Evolutionary conservation across 2,888 invertebrate genomes (phyloP), one percentile per base, ranked within the genome.

Genomic region (Rhodophaea formosa): DNA sequence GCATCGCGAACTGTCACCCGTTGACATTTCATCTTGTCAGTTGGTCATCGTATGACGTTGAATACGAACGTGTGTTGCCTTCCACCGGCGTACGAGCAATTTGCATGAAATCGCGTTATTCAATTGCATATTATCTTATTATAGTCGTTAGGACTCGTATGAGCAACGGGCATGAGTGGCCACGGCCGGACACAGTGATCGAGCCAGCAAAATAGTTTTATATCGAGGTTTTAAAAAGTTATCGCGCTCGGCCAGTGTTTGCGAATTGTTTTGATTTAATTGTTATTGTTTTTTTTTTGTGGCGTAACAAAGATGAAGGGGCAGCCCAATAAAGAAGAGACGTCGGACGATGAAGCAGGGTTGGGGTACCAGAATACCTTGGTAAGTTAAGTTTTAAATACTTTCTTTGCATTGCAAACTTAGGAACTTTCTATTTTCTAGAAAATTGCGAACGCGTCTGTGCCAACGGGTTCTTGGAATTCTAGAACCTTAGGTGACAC

Each of bases 291-390:
- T 66, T 77, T n/a, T 79, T 79, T 74, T 68, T 80, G 79, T 79
- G 79, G 71, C 69, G 69, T n/a, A 39, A 39, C 12, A 39, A 39
- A 67, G 59, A 90, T 90, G 90, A 90, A 87, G 79, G 79, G 78
- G 57, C 61, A 77, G 53, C 75, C 73, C 53, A 74, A 67, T 55
- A 89, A 88, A 63, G 89, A 91, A 15, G 91, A 91, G 64, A 86
- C 82, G 39, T 92, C 90, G 1, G 92, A 93, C 71, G 93, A 94
- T 70, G 93, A 93, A 68, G 88, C 93, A 60, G 95, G 95, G 60
- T 84, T 95, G 74, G 95, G 95, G 55, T 94, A 94, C 72, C 94
- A 94, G 78, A 94, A 94, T 69, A 94, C 94, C 47, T 92, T 94
- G 93, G 94, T 94, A 72, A 94, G 93, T 92, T 39, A 12, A 39